These are phyloP conservation scores for Sitodiplosis mosellana DNA, from an alignment of 1,140 invertebrate genomes.

Conservation along the genomic window DNA sequence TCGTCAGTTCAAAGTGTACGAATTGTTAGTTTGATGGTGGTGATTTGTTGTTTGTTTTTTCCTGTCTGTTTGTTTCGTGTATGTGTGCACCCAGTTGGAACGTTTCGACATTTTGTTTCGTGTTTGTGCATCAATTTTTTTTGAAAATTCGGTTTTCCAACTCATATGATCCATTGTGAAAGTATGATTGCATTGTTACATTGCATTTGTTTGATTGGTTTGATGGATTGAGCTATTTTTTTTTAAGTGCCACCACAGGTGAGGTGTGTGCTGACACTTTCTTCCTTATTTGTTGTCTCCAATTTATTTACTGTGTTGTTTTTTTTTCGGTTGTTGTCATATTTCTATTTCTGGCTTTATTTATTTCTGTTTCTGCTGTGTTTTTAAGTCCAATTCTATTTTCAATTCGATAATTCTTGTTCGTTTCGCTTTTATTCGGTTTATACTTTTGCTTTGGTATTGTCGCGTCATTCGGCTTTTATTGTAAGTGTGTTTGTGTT, in stretches of 20 bases:
- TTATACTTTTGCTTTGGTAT: neutral
- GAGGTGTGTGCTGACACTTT: neutral
- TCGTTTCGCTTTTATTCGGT: neutral
- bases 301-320: neutral
- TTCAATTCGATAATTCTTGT: neutral
- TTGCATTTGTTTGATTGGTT: neutral
- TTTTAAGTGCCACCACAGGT: neutral
- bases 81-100: slow-evolving; percentile 12
- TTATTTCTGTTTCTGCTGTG: neutral
- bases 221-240: neutral
- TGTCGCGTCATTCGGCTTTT: neutral
- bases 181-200: neutral
- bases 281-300: neutral
- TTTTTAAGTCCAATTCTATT: neutral
- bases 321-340: neutral
- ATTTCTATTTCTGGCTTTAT: neutral
- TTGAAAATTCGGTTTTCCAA: neutral
- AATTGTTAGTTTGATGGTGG: slow-evolving; percentile 9
- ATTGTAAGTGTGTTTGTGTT: neutral
- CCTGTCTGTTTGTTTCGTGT: slow-evolving; percentile 9
- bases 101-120: too few species aligned
- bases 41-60: slow-evolving; percentile 10
- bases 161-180: neutral
- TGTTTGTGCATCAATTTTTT: neutral
- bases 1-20: slow-evolving; percentile 11